Evolutionary conservation across 2,113 vertebrate species (phyloP), one percentile per base, ranked within the genome.

Genomic region (Melanotaenia duboulayi): DNA sequence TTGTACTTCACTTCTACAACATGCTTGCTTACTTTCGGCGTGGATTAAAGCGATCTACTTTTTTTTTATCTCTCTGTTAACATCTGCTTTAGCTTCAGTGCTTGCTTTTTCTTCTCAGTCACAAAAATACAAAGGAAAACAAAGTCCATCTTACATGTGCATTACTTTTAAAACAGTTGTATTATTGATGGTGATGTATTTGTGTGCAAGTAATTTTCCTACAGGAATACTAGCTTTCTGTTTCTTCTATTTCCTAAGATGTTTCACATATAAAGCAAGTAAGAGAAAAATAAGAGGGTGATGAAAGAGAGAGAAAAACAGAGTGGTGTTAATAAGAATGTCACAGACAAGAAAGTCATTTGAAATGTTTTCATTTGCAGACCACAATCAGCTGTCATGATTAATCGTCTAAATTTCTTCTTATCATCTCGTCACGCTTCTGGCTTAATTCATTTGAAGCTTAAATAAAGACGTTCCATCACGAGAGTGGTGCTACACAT

Each of bases 321-420:
- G 71, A 68, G 35, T 0, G 10, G 17, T n/a, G 78, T 55, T 87
- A 84, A 87, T 88, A 73, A 87, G 78, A 75, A 67, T 65, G 71
- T 83, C 80, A 68, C 50, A 64, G 42, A 70, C 72, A 67, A 57
- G 17, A 58, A 87, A 81, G 76, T 62, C 71, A 81, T 85, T 75
- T 82, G 62, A 78, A 59, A 58, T 56, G 74, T 76, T 74, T 1
- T 4, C 62, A 22, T n/a, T 28, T 28, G 59, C 42, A 48, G 57
- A 66, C 48, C 63, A 66, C 68, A 76, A 74, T 80, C 71, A 84
- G 74, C 67, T 70, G 77, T 76, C 58, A 14, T 85, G 81, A 86
- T 86, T 82, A 86, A 86, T 83, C 76, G 64, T 60, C 35, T 68
- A 19, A 60, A 74, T 84, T 86, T 20, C 54, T 78, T 83, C 71